Percentiles rank a stretch among this genome's conserved stretches.
phyloP scores from a whole-genome alignment of 2,797 vertebrate species.

The Muscicapa striata region DNA sequence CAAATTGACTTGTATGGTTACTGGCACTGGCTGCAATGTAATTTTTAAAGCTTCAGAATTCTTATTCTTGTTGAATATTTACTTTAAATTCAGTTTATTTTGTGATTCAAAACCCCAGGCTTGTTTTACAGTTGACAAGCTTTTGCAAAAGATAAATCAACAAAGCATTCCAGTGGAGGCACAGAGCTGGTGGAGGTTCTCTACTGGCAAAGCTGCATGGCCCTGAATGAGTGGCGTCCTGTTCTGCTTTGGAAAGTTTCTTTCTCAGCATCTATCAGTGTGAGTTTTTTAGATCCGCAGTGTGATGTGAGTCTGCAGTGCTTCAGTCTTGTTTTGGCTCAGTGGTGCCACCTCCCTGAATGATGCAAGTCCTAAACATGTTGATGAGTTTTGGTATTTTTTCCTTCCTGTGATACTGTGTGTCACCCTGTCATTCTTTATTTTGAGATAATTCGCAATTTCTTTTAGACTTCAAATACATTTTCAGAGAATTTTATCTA shows the following conservation, averaged over 20 bases:
- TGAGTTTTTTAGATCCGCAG: not conserved
- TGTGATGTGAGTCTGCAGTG: not conserved
- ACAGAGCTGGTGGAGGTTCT: not conserved
- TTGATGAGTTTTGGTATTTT: not conserved
- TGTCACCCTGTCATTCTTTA: not conserved
- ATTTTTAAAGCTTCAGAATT: not conserved
- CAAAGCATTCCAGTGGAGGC: constrained; percentile 4
- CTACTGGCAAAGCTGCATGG: not conserved
- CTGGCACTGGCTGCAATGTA: not conserved
- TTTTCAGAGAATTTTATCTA: not conserved
- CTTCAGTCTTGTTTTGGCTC: not conserved
- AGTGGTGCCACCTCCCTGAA: not conserved
- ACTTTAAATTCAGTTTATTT: not conserved
- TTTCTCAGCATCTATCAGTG: not conserved
- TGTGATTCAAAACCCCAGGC: not conserved
- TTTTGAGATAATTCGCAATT: not conserved
- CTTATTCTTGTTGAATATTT: not conserved
- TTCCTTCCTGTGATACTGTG: not conserved
- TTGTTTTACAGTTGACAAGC: not conserved
- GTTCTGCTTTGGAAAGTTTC: constrained; percentile 10
- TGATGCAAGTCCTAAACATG: not conserved
- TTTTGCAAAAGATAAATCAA: constrained; percentile 25
- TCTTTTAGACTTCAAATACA: not conserved
- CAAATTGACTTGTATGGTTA: not conserved
- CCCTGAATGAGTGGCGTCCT: not conserved